Base-by-base conservation (phyloP, 2,113 vertebrate species). In the Solea solea region DNA sequence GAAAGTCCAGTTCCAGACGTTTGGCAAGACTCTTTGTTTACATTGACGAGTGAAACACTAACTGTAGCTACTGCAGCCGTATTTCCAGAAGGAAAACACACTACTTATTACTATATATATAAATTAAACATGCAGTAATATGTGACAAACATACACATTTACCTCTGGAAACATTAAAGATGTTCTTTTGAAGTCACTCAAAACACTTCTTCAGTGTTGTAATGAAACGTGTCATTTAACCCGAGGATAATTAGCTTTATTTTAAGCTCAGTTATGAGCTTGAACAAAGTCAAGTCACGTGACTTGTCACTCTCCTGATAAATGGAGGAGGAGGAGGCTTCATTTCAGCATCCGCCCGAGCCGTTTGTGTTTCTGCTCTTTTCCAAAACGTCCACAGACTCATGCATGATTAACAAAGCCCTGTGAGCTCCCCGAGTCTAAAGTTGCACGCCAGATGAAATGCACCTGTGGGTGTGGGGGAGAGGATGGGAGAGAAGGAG, bases 361-460 rank as follows among this genome's bases (percentile, higher is more conserved):
- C 79, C 84, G 84, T 86, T 81, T 79, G 75, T 27, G 53, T 50
- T 80, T 78, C 72, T 77, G 53, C 50, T 78, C 48, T 82, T 78
- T 88, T 85, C 76, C 77, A 89, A 67, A 71, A 61, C 67, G 74
- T 87, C 82, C 81, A 75, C 79, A 78, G 74, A 76, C 78, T 88
- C 85, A 86, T 85, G 85, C 84, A 88, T 91, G 86, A 92, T 86
- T 88, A 86, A 88, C 56, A 12, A 9, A 82, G 81, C 71, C 78
- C 55, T 53, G 78, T 74, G 48, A 71, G 73, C 81, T 70, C 42
- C 21, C 67, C 51, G 58, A 39, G 76, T 88, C 72, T 92, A 73
- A 74, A 64, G 86, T 90, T 92, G 85, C 89, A 4, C 4, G 34
- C 42, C 56, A 40, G 82, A 80, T 71, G 65, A 76, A 79, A 63